phyloP scores from a whole-genome alignment of 1,140 invertebrate species.

The Camponotus pennsylvanicus region DNA sequence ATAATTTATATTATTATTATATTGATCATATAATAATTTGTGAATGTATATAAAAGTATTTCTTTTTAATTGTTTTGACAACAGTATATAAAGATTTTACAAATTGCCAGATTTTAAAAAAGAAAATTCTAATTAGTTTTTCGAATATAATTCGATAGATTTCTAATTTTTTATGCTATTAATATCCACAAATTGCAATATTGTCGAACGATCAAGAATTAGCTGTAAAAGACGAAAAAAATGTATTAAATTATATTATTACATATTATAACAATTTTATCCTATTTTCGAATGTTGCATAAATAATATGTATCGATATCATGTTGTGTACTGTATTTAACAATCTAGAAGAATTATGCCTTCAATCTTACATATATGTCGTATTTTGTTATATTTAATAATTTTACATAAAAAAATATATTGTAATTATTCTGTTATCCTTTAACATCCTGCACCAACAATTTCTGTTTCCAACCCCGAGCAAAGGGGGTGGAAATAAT shows the following conservation, averaged over 20 bases:
- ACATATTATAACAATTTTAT: neutral
- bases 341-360: neutral
- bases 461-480: neutral
- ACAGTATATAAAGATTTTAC: neutral
- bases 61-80: no score
- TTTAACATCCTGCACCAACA: neutral
- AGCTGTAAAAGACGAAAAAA: neutral
- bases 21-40: no score
- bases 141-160: neutral
- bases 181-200: neutral
- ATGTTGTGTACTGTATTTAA: neutral
- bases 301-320: neutral
- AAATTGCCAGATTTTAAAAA: neutral
- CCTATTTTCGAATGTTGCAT: neutral
- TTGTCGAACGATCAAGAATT: neutral
- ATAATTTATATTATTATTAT: no score
- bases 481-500: neutral
- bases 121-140: neutral
- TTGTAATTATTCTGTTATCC: neutral
- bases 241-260: neutral
- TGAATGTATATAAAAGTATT: no score
- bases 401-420: slow-evolving; percentile 20
- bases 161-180: neutral
- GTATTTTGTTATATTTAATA: neutral
- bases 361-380: neutral